Base-by-base conservation (phyloP, 2,797 vertebrate species). In the Emys orbicularis region DNA sequence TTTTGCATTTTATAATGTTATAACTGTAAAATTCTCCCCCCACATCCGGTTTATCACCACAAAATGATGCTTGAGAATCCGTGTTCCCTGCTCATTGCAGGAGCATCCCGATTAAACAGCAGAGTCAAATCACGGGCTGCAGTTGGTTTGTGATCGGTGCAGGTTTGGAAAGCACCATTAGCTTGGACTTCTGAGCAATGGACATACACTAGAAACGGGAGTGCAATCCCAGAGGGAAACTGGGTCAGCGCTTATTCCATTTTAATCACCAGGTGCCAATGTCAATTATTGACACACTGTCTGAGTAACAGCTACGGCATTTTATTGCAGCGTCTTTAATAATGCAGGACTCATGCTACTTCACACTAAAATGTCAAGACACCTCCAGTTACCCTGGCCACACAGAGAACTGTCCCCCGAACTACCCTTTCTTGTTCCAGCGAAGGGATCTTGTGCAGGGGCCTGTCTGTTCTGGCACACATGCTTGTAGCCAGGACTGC, bases 201-300 rank as follows among this genome's bases (percentile, higher is more conserved):
- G 61, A 21, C 5, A 13, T 1, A 2, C 8, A 25, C 59, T 61
- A 6, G 59, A 61, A 61, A 34, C 3, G 8, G 53, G 53, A 54
- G 21, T 54, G 53, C 9, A 54, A 9, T 10, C 47, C 0, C 0
- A 12, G 34, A 54, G 27, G 47, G 53, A 54, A 88, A 13, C 1
- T 0, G 87, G 95, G 54, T 84, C 94, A 61, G 87, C 31, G 81
- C 95, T 95, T 93, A 92, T 95, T 96, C 96, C 96, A 94, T 68
- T 94, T 90, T 90, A 93, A 97, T 94, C 95, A 96, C 94, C 95
- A 94, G 96, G 97, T 96, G 96, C 95, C 95, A 93, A 74, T 68
- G 44, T 97, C 59, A 96, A 97, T 97, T 97, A 97, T 97, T 97
- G 97, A 97, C 96, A 96, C 54, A 47, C n/a, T 72, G 79, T 96